phyloP scores from a whole-genome alignment of 2,888 invertebrate species.

The Cerastis leucographa region DNA sequence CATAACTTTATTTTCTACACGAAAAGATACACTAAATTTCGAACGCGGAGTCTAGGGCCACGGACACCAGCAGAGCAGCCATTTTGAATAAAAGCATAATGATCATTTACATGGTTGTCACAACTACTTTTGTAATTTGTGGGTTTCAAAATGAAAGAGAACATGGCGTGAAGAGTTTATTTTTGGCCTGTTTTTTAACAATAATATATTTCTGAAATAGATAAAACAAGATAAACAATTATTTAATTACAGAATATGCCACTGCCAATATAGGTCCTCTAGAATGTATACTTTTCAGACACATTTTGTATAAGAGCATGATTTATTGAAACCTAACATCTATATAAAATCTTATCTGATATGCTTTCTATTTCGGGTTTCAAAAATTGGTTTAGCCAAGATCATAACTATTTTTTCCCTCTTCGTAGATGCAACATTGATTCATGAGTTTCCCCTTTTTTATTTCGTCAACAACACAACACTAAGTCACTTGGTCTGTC shows the following conservation, averaged over 20 bases:
- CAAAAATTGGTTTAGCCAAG: constrained; percentile 46
- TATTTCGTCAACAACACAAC: constrained; percentile 24
- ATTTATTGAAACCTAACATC: constrained; percentile 69
- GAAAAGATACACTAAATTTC: no score
- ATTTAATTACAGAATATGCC: constrained; percentile 67
- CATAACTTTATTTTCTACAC: no score
- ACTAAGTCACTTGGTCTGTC: constrained; percentile 28
- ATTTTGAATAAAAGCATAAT: not conserved
- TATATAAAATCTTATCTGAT: constrained; percentile 69
- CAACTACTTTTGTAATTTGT: not conserved
- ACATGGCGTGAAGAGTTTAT: constrained; percentile 88
- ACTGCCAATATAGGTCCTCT: constrained; percentile 63
- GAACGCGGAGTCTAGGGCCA: not conserved
- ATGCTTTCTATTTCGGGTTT: constrained; percentile 67
- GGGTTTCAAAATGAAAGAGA: constrained; percentile 48
- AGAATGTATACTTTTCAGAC: constrained; percentile 54
- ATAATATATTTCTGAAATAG: constrained; percentile 80
- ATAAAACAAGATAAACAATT: constrained; percentile 71
- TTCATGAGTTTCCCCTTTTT: constrained; percentile 34
- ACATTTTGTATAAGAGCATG: constrained; percentile 66
- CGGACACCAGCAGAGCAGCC: not conserved
- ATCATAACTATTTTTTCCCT: constrained; percentile 24
- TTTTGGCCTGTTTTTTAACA: constrained; percentile 84
- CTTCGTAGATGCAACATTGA: constrained; percentile 34
- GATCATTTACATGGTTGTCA: not conserved